A percentile compares a stretch with the other conserved stretches of the same genome.
These are phyloP conservation scores for Polymixis flavicincta DNA, from an alignment of 2,888 invertebrate species.

Conservation along the genomic window DNA sequence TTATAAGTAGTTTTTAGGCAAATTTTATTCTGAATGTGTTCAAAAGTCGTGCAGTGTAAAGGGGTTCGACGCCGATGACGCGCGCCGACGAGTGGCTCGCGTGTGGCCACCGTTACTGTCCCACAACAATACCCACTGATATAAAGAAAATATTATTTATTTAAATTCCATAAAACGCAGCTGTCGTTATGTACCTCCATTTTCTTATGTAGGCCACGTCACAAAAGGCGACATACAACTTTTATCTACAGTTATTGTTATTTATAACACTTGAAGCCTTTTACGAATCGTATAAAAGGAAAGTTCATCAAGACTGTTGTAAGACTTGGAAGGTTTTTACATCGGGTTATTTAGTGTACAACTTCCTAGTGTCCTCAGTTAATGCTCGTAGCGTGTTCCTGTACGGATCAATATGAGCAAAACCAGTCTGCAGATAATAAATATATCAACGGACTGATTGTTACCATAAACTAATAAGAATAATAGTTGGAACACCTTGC, in stretches of 20 bases:
- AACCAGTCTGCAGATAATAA: constrained; percentile 59
- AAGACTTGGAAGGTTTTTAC: constrained; percentile 36
- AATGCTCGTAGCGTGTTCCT: constrained; percentile 43
- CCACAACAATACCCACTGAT: constrained; percentile 88
- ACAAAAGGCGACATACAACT: constrained; percentile 73
- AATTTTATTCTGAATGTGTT: constrained; percentile 41
- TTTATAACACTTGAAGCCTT: constrained; percentile 72
- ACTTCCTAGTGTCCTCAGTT: constrained; percentile 56
- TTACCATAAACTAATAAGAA: constrained; percentile 58
- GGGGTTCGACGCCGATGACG: constrained; percentile 68
- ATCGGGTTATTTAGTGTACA: constrained; percentile 46
- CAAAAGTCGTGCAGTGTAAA: constrained; percentile 79
- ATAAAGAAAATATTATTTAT: constrained; percentile 90
- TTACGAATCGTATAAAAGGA: constrained; percentile 68
- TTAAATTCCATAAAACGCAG: constrained; percentile 87
- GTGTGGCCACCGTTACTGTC: constrained; percentile 89
- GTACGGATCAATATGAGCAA: constrained; percentile 56
- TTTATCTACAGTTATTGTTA: constrained; percentile 77
- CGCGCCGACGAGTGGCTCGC: constrained; percentile 79
- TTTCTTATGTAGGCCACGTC: constrained; percentile 79
- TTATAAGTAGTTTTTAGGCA: constrained; percentile 36
- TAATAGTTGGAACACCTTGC: constrained; percentile 52
- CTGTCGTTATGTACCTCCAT: constrained; percentile 82
- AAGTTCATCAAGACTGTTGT: constrained; percentile 66
- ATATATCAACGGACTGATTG: constrained; percentile 57